Evolutionary conservation across 2,113 vertebrate species (phyloP), one percentile per base, ranked within the genome.

Genomic region (Microcebus jonahi): DNA sequence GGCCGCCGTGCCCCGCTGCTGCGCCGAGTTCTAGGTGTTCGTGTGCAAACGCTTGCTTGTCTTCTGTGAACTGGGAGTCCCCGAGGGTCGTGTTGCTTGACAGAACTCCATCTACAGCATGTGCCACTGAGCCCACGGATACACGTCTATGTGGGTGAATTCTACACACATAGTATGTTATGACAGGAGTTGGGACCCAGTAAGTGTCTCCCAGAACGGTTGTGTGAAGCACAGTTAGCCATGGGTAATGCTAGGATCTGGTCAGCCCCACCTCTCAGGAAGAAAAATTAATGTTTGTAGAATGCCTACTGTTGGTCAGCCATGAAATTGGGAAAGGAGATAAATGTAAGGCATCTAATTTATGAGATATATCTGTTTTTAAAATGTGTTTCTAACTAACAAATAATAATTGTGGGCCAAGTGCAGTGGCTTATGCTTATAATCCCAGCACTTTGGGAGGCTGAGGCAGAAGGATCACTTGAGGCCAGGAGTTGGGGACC

Each of bases 181-280:
- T n/a, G 36, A 48, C 9, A 36, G 73, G 15, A 12, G 21, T 50
- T 61, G 29, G 88, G 5, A 61, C 42, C 25, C 45, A 75, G 31
- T 3, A 4, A 5, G 14, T 9, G 1, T 36, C n/a, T 82, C 7
- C 59, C 13, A 29, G 34, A 4, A 20, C 11, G 6, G 53, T 27
- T 53, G 12, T 1, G 0, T 6, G 65, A 57, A 45, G 20, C 1
- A 0, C 2, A 6, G 29, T 59, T 27, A n/a, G 18, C 63, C n/a
- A 15, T 13, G 31, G 48, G 20, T 36, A 48, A 73, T 29, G 8
- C 15, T 21, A 4, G 1, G 10, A 57, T 20, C 23, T 8, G 34
- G 67, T 5, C 11, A n/a, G 9, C 17, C 23, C 53, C 1, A 1
- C 13, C 23, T 75, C 55, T 48, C 9, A 1, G 25, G 20, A 68